phyloP scores from a whole-genome alignment of 2,888 invertebrate species.

The Torymus aiolomorphi region DNA sequence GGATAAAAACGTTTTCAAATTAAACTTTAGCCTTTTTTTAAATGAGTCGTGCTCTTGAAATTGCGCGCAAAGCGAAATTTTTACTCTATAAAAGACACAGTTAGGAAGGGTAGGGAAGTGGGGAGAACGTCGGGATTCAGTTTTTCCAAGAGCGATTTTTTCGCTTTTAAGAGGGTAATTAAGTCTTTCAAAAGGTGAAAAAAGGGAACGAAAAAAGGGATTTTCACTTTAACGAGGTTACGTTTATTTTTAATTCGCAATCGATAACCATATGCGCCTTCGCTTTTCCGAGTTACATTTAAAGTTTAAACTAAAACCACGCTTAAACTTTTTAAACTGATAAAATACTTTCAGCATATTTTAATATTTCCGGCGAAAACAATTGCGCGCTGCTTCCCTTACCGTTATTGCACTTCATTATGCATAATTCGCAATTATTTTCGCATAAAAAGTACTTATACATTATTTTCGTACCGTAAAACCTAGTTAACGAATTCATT shows the following conservation, averaged over 20 bases:
- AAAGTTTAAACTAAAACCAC: too few relatives aligned
- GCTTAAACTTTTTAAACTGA: too few relatives aligned
- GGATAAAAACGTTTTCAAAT: neutral
- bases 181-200: conserved; percentile 23
- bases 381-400: too few relatives aligned
- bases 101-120: neutral
- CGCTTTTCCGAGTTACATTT: too few relatives aligned
- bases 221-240: conserved; percentile 29
- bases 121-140: neutral
- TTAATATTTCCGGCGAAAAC: too few relatives aligned
- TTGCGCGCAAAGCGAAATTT: neutral
- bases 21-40: neutral
- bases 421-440: too few relatives aligned
- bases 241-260: conserved; percentile 12
- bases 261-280: neutral
- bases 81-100: neutral
- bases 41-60: neutral
- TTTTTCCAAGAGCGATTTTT: conserved; percentile 15
- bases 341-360: too few relatives aligned
- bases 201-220: conserved; percentile 22
- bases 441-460: too few relatives aligned
- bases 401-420: too few relatives aligned
- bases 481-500: too few relatives aligned
- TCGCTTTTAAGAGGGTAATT: conserved; percentile 15
- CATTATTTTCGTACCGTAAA: too few relatives aligned